Evolutionary conservation across 1,140 invertebrate genomes (phyloP), one percentile per base, ranked within the genome.

Genomic region (Dysdera silvatica): DNA sequence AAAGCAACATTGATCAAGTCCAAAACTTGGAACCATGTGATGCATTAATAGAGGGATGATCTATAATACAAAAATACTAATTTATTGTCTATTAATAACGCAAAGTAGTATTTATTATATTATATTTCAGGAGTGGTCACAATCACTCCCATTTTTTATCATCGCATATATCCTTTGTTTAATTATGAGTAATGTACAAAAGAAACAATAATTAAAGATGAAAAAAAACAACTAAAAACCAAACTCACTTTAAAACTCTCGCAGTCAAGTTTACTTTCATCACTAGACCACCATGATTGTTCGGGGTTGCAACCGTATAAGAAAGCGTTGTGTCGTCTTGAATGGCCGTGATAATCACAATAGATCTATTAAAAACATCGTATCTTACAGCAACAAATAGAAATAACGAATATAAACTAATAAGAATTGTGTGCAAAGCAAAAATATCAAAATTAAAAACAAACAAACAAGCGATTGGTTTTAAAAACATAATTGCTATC

Each of bases 331-430:
- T 91, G 89, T 73, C 85, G 82, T 33, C 88, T 79, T 23, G 90
- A 93, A 75, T 94, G 91, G 3, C 90, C 91, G 76, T 94, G 91
- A 70, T 88, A 88, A 78, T 94, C 90, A 75, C 88, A 88, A 74
- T 85, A 91, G n/a, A 90, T 81, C 70, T 84, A 78, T 85, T 84
- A 54, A 23, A 33, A 58, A 3, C 24, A 12, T 2, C 12, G 24
- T n/a, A 20, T 6, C 1, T n/a, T 61, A 53, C 10, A 71, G 40
- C 32, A 57, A 66, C 2, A 67, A 28, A 24, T 8, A 51, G 7
- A n/a, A n/a, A 51, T 24, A 26, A 56, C n/a, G n/a, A 67, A 64
- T 14, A 58, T 31, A 5, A 61, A 16, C 18, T 32, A 29, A 53
- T 49, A 51, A 18, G 14, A 40, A 53, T 37, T 52, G 18, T 24